Evolutionary conservation across 2,113 vertebrate genomes (phyloP).

Genomic region (Cettia cetti): DNA sequence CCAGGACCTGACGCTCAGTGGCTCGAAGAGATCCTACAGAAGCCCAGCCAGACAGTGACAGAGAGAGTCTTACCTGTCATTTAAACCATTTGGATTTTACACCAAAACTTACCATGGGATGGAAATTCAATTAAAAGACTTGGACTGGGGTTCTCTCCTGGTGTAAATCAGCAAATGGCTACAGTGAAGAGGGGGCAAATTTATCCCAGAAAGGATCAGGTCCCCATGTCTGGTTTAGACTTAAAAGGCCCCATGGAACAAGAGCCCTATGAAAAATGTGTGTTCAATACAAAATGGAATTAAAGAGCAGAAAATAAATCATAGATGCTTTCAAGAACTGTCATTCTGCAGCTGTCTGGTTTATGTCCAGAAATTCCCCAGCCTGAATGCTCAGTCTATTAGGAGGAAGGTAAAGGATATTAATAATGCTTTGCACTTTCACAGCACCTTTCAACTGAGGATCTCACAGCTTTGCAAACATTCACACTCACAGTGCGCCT

Average conservation of each 20-base stretch:
- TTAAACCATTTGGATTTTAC: constrained; percentile 5
- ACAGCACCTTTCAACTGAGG: constrained; percentile 58
- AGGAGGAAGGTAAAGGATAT: constrained; percentile 55
- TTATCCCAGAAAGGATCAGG: not conserved
- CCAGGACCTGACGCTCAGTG: not conserved
- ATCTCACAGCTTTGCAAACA: constrained; percentile 60
- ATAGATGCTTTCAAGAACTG: constrained; percentile 65
- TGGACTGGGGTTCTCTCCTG: not conserved
- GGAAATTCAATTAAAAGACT: constrained; percentile 1
- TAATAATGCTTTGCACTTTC: constrained; percentile 62
- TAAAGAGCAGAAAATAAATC: constrained; percentile 65
- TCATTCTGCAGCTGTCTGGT: constrained; percentile 65
- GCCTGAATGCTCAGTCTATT: constrained; percentile 25
- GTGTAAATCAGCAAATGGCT: constrained; percentile 35
- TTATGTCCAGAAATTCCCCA: constrained; percentile 58
- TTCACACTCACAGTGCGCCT: not conserved
- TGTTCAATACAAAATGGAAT: constrained; percentile 63
- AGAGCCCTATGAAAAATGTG: constrained; percentile 47
- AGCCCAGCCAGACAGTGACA: not conserved
- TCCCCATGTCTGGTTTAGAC: constrained; percentile 17
- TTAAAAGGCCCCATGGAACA: constrained; percentile 28
- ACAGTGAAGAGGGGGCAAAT: not conserved
- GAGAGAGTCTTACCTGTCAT: constrained; percentile 20
- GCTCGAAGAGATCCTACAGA: not conserved
- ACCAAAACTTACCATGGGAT: not conserved